These are phyloP conservation scores for Patella ulyssiponensis DNA, from an alignment of 2,888 invertebrate genomes.

Conservation along the genomic window DNA sequence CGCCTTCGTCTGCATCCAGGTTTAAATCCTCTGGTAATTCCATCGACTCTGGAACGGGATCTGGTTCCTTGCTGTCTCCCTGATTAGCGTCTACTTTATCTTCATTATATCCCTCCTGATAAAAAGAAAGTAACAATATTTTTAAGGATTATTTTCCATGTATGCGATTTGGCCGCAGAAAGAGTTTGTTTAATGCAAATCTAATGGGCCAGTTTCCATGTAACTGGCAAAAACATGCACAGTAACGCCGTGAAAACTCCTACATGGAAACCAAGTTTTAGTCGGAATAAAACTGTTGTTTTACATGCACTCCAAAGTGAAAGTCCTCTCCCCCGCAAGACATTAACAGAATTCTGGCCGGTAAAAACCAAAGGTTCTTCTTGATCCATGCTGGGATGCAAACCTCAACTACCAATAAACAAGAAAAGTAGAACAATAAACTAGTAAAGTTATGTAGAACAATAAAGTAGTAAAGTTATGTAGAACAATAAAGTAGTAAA, in stretches of 20 bases:
- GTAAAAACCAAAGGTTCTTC: not conserved
- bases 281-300: no score
- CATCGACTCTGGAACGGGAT: slow-evolving; percentile 84
- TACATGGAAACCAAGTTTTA: no score
- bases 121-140: not conserved
- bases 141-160: not conserved
- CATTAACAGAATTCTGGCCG: no score
- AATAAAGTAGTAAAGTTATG: not conserved
- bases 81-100: slow-evolving; percentile 57
- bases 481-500: slow-evolving; percentile 9
- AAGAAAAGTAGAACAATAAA: not conserved
- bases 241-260: no score
- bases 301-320: no score
- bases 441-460: not conserved
- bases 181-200: no score
- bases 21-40: slow-evolving; percentile 91
- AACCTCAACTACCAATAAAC: not conserved
- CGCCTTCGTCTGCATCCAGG: slow-evolving; percentile 77
- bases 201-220: no score
- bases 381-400: not conserved
- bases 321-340: no score
- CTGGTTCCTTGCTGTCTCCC: slow-evolving; percentile 31
- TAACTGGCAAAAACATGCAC: no score
- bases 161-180: no score
- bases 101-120: slow-evolving; percentile 65